phyloP scores from a whole-genome alignment of 2,888 invertebrate species.

The Koerneria pararmatus region DNA sequence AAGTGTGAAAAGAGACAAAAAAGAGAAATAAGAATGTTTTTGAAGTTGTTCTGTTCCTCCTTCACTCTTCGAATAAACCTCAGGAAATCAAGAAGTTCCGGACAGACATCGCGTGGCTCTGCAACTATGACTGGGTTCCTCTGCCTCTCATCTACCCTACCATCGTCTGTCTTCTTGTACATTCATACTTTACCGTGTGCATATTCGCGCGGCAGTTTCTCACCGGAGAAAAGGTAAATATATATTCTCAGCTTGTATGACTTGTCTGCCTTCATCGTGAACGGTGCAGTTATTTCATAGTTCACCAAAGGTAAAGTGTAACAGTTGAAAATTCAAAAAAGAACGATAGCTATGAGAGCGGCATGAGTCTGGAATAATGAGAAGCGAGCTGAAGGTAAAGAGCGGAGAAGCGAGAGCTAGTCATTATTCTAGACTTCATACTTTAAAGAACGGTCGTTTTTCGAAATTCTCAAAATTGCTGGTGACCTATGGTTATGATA shows the following conservation, averaged over 20 bases:
- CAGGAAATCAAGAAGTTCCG: conserved; percentile 50
- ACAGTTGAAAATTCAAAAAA: background rate
- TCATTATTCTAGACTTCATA: too few species aligned
- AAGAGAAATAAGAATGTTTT: too few species aligned
- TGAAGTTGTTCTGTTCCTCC: too few species aligned
- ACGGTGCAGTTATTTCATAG: too few species aligned
- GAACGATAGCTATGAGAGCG: background rate
- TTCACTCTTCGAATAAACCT: background rate
- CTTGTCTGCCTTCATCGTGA: too few species aligned
- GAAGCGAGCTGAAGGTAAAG: too few species aligned
- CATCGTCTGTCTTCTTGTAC: conserved; percentile 44
- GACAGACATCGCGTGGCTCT: conserved; percentile 47
- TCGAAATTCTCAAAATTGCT: too few species aligned
- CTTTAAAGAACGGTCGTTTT: too few species aligned
- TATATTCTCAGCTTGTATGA: too few species aligned
- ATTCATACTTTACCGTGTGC: conserved; percentile 40
- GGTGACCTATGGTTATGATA: too few species aligned
- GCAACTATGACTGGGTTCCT: conserved; percentile 57
- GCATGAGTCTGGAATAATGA: background rate
- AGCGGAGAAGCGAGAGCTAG: too few species aligned
- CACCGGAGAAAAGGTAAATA: conserved; percentile 12
- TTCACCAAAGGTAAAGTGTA: background rate
- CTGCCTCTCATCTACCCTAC: conserved; percentile 56
- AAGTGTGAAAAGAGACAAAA: too few species aligned
- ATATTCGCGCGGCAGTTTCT: conserved; percentile 39